phyloP scores from a whole-genome alignment of 2,888 invertebrate species.

The Drosophila emarginata region DNA sequence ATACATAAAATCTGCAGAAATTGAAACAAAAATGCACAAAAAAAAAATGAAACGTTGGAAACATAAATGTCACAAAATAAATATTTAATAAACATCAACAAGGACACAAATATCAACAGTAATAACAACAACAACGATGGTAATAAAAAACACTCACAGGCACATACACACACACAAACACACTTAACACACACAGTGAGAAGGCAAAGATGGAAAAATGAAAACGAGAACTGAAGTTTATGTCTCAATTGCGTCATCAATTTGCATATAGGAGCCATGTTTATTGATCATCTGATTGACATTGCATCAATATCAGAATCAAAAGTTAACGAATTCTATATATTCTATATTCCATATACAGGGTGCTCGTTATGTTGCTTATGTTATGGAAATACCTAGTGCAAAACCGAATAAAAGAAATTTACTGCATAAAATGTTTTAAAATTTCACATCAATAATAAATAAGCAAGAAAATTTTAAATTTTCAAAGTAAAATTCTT shows the following conservation, averaged over 20 bases:
- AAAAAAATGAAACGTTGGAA: constrained; percentile 7
- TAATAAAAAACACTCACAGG: constrained; percentile 32
- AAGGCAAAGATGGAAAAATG: neutral
- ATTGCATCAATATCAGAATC: constrained; percentile 55
- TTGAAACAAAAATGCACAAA: constrained; percentile 17
- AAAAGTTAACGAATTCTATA: constrained; percentile 37
- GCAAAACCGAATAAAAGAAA: too few species aligned
- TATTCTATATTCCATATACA: neutral
- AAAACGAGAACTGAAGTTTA: neutral
- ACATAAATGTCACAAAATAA: constrained; percentile 56
- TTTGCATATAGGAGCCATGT: constrained; percentile 47
- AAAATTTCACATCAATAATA: too few species aligned
- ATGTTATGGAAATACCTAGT: too few species aligned
- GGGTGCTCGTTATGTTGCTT: neutral
- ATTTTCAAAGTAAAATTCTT: too few species aligned
- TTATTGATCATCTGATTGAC: constrained; percentile 51
- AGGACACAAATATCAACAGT: constrained; percentile 30
- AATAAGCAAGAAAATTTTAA: too few species aligned
- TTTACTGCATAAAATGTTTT: too few species aligned
- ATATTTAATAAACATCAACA: constrained; percentile 64
- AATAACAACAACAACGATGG: constrained; percentile 30
- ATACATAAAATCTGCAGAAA: constrained; percentile 51
- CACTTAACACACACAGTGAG: constrained; percentile 4
- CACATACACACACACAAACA: neutral
- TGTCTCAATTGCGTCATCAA: constrained; percentile 50